Evolutionary conservation across 1,140 invertebrate species (phyloP).

Genomic region (Drosophila hydei): DNA sequence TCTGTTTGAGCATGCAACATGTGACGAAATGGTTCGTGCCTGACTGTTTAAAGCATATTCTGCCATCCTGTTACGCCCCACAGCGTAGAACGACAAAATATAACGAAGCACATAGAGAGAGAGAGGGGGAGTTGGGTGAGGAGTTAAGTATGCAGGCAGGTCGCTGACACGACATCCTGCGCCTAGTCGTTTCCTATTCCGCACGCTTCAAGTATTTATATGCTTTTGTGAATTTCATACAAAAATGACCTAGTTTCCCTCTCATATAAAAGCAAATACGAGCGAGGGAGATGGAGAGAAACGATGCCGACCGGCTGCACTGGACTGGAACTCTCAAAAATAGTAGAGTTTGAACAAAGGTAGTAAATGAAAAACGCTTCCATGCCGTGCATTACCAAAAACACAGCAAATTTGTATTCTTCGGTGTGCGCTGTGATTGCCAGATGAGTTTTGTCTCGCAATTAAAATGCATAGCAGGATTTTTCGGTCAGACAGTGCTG

Average conservation of each 20-base stretch:
- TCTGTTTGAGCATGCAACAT: constrained; percentile 48
- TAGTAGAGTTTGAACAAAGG: no score
- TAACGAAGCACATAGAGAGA: background rate
- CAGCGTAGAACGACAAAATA: background rate
- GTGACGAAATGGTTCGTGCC: constrained; percentile 41
- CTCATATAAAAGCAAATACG: no score
- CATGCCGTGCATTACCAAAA: background rate
- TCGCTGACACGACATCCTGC: constrained; percentile 14
- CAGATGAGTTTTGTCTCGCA: background rate
- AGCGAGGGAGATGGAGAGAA: no score
- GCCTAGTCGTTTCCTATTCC: constrained; percentile 24
- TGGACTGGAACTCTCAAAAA: no score
- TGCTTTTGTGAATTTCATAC: constrained; percentile 39
- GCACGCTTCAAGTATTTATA: constrained; percentile 26
- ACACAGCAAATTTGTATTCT: no score
- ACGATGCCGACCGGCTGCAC: no score
- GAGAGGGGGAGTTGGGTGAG: background rate
- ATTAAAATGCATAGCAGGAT: constrained; percentile 18
- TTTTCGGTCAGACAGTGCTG: background rate
- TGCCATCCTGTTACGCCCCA: constrained; percentile 4
- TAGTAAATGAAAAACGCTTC: no score
- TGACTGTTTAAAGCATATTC: background rate
- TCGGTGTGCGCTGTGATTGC: background rate
- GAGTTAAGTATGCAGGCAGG: background rate
- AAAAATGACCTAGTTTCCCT: constrained; percentile 41